These are phyloP conservation scores for Chaetodon trifascialis DNA, from an alignment of 2,113 vertebrate species.

Conservation along the genomic window DNA sequence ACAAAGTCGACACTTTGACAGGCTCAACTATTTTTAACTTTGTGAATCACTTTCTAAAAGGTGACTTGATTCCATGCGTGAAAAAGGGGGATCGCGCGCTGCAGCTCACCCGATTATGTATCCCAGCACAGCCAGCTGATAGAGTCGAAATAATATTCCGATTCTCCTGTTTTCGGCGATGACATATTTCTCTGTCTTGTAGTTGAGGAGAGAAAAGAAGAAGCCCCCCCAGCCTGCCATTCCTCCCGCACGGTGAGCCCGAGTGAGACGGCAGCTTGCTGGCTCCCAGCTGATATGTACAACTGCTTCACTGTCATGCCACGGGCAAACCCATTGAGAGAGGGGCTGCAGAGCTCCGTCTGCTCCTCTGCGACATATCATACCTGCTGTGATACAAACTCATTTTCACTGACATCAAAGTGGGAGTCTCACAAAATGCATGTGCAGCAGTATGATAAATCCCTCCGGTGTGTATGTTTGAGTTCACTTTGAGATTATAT, in stretches of 20 bases:
- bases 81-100: conserved; percentile 3
- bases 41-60: conserved; percentile 61
- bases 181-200: conserved; percentile 97
- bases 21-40: conserved; percentile 76
- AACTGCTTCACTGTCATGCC: conserved; percentile 44
- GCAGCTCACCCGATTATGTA: conserved; percentile 93
- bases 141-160: conserved; percentile 90
- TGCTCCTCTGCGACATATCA: too few species aligned
- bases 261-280: conserved; percentile 53
- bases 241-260: conserved; percentile 33
- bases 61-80: conserved; percentile 19
- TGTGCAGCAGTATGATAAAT: neutral
- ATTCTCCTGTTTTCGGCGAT: conserved; percentile 95
- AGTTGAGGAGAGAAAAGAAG: conserved; percentile 90
- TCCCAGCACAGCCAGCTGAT: conserved; percentile 91
- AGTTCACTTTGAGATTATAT: neutral
- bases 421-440: neutral
- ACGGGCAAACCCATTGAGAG: conserved; percentile 37
- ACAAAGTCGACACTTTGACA: conserved; percentile 28
- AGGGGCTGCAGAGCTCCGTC: conserved; percentile 18
- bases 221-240: conserved; percentile 88
- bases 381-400: too few species aligned
- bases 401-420: neutral
- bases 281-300: conserved; percentile 39
- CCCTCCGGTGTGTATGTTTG: neutral